Percentiles rank a stretch among this genome's conserved stretches.
Conservation (phyloP, 2,797 vertebrate species). For the Gymnoscopelus microlampas region DNA sequence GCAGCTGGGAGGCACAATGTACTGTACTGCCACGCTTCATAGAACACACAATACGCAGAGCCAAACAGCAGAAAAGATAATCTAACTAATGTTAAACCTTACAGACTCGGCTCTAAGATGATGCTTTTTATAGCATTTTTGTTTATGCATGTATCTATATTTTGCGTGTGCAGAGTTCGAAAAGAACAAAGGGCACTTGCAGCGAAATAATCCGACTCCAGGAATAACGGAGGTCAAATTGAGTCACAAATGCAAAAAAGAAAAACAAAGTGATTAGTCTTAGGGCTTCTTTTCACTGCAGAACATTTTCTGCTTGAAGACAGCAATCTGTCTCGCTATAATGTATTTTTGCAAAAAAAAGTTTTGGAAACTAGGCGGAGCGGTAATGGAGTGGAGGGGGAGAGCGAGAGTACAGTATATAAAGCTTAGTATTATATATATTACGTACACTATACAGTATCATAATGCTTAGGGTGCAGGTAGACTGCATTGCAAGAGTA, state of each 20-base stretch:
- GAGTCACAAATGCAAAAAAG: not conserved
- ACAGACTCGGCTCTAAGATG: constrained; percentile 35
- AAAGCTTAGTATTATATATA: too few relatives aligned
- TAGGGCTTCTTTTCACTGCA: too few relatives aligned
- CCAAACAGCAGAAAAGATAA: constrained; percentile 38
- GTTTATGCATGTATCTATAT: constrained; percentile 3
- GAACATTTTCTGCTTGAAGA: too few relatives aligned
- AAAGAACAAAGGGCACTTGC: constrained; percentile 21
- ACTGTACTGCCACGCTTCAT: constrained; percentile 46
- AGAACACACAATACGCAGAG: constrained; percentile 43
- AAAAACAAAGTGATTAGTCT: too few relatives aligned
- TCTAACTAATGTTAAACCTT: constrained; percentile 39
- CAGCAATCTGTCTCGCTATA: too few relatives aligned
- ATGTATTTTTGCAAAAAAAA: too few relatives aligned
- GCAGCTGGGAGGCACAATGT: constrained; percentile 39
- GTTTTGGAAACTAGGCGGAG: too few relatives aligned
- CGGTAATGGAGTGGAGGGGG: too few relatives aligned
- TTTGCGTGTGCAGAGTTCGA: not conserved
- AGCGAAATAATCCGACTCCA: constrained; percentile 29
- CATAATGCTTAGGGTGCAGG: too few relatives aligned
- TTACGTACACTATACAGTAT: too few relatives aligned
- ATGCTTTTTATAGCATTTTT: constrained; percentile 33
- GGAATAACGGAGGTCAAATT: not conserved
- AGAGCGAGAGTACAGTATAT: not conserved
- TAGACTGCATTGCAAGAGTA: too few relatives aligned